A percentile compares a stretch with the other conserved stretches of the same genome.
phyloP scores from a whole-genome alignment of 53 echinoderm and acorn worm species.

The Antedon mediterranea region DNA sequence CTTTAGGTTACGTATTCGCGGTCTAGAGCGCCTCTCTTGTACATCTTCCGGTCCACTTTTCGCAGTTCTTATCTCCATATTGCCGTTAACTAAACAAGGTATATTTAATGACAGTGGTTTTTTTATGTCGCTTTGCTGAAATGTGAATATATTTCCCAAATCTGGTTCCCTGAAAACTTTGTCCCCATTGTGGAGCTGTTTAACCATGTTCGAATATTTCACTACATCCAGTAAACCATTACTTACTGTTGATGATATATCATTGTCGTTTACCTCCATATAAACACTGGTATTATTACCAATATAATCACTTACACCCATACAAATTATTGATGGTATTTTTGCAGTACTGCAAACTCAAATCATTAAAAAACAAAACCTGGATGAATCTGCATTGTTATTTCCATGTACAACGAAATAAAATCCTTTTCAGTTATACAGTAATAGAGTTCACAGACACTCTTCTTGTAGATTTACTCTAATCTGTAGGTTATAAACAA shows the following conservation, averaged over 20 bases:
- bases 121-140: not conserved
- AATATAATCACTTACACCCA: not conserved
- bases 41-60: not conserved
- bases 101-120: not conserved
- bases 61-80: not conserved
- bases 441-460: too few relatives aligned
- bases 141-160: not conserved
- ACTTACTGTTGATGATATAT: not conserved
- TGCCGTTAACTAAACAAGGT: not conserved
- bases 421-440: too few relatives aligned
- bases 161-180: not conserved
- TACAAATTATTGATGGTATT: too few relatives aligned
- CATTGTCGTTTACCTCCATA: not conserved
- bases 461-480: too few relatives aligned
- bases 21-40: not conserved
- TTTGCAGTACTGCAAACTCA: too few relatives aligned
- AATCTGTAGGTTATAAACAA: too few relatives aligned
- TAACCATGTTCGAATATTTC: not conserved
- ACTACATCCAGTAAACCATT: not conserved
- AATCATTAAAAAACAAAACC: too few relatives aligned
- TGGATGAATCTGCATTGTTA: too few relatives aligned
- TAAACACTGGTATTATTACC: not conserved
- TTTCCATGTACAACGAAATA: too few relatives aligned
- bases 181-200: not conserved
- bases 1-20: not conserved